These are phyloP conservation scores for Apotomis betuletana DNA, from an alignment of 2,888 invertebrate species.

Conservation along the genomic window DNA sequence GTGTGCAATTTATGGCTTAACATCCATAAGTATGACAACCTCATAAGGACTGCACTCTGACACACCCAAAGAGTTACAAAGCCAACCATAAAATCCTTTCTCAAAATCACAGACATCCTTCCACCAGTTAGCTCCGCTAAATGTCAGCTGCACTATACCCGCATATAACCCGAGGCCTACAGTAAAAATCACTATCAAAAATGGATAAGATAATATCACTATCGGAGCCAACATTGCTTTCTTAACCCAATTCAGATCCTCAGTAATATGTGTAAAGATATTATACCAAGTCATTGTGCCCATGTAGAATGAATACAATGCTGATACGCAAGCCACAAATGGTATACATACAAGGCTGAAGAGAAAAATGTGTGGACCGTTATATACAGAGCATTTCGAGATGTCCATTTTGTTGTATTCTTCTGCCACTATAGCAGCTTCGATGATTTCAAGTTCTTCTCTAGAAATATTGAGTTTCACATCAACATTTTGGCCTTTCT, in stretches of 20 bases:
- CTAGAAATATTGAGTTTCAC: constrained; percentile 88
- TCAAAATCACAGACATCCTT: constrained; percentile 89
- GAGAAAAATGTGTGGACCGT: constrained; percentile 86
- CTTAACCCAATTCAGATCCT: constrained; percentile 85
- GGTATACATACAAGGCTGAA: constrained; percentile 87
- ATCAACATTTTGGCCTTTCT: constrained; percentile 88
- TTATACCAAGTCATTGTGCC: constrained; percentile 91
- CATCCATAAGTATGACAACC: constrained; percentile 86
- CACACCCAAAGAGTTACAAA: constrained; percentile 86
- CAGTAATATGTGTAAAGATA: constrained; percentile 87
- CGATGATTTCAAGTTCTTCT: constrained; percentile 87
- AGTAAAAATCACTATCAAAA: constrained; percentile 86
- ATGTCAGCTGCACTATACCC: constrained; percentile 87
- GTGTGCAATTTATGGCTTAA: constrained; percentile 61
- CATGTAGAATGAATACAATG: constrained; percentile 88
- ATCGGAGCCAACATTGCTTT: constrained; percentile 86
- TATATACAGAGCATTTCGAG: constrained; percentile 81
- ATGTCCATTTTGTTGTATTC: constrained; percentile 83
- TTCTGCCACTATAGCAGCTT: constrained; percentile 84
- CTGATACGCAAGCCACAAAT: constrained; percentile 85
- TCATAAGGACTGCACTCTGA: constrained; percentile 91
- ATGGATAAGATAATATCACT: constrained; percentile 87
- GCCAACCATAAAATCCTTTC: constrained; percentile 91
- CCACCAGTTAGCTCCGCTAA: constrained; percentile 87
- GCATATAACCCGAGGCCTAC: constrained; percentile 87